Evolutionary conservation across 2,113 vertebrate genomes (phyloP), one percentile per base, ranked within the genome.

Genomic region (Campylorhamphus procurvoides): DNA sequence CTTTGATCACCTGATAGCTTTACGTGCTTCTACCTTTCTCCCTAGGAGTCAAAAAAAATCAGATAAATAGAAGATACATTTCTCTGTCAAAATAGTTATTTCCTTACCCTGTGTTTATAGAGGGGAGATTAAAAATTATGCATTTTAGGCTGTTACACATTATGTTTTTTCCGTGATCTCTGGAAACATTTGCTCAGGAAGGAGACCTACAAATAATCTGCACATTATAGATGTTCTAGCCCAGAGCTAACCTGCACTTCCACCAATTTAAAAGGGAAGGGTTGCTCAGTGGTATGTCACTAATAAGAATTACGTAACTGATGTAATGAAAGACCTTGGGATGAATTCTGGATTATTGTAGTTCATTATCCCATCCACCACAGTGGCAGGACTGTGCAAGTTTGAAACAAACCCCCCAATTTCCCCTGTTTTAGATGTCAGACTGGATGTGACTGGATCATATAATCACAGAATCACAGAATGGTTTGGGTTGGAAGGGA

Each of bases 131-230:
- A 3, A 28, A 46, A 42, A 44, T 19, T 1, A 33, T 31, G 8
- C 1, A 1, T 4, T 73, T 42, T 40, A 35, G 14, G 6, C 16
- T 53, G 7, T 20, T 23, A n/a, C 17, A 50, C 5, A 4, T 12
- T 35, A 9, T 3, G 2, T 64, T 88, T 91, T 71, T 40, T 20
- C 24, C 40, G 15, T 12, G 14, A 8, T 69, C 14, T 83, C 37
- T 83, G 78, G 58, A 62, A 91, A 35, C 4, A 7, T 25, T 60
- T 49, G 7, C n/a, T 78, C 37, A 17, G 58, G 6, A 56, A 24
- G 29, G 29, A 88, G 31, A 27, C 10, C 23, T 58, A 22, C n/a
- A 69, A n/a, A 24, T 76, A 47, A 17, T 64, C 67, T 44, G 11
- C 11, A 46, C 4, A 1, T 8, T 39, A 3, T 33, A 2, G 31